Base-by-base conservation (phyloP, 2,888 invertebrate genomes). In the Habroteleia sp. region DNA sequence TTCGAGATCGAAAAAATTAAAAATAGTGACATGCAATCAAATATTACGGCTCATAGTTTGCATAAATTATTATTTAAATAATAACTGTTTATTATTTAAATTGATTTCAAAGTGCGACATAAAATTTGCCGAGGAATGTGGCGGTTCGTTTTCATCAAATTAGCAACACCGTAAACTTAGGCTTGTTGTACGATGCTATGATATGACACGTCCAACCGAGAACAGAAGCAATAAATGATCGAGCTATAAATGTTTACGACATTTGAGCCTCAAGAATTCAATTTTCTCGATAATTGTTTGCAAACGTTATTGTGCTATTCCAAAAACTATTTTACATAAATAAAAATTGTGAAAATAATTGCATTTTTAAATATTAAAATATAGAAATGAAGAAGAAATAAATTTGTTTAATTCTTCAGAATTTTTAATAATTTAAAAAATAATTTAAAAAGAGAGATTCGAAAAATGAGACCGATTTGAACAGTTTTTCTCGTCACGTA, bases 61-160 rank as follows among this genome's bases (percentile, higher is more conserved):
- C 25, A 52, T 33, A 27, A 33, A 33, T 23, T 52, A 17, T 35
- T n/a, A n/a, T n/a, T n/a, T n/a, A n/a, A n/a, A n/a, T n/a, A n/a
- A n/a, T n/a, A n/a, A 54, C 54, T 50, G 33, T 41, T 52, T 44
- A 31, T 72, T 41, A 56, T 72, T 58, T 29, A 58, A 56, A 72
- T 63, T 50, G 39, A 63, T 63, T 72, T 62, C 33, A 54, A 39
- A 60, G 41, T 44, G 42, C 60, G 29, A 48, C 31, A 46, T 56
- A 56, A 66, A 56, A 23, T n/a, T 62, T 39, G 42, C 23, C 42
- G 35, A 56, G 56, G 72, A 65, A 72, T 65, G 72, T 50, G 58
- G 46, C 71, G 72, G 72, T 50, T 42, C 31, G 48, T 72, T 69
- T 74, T 78, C 77, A 77, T 78, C 65, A 74, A 78, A 79, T 78